Evolutionary conservation across 2,113 vertebrate genomes (phyloP).

Genomic region (Colistium nudipinnis): DNA sequence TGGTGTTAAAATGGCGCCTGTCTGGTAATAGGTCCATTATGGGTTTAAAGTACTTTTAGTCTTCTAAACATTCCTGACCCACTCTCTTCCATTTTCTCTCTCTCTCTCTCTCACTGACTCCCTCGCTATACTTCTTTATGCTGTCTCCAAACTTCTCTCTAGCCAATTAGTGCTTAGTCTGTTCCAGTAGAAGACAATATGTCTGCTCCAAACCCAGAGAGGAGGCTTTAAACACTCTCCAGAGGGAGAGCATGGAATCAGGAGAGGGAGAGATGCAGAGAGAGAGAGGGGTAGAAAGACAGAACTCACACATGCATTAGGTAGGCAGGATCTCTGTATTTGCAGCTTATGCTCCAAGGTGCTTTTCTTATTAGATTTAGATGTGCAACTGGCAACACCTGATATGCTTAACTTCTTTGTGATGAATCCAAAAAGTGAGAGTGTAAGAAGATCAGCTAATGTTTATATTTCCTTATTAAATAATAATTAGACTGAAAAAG

Average conservation of each 20-base stretch:
- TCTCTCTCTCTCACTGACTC: background rate
- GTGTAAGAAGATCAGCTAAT: background rate
- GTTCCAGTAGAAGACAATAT: constrained; percentile 73
- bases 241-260: constrained; percentile 38
- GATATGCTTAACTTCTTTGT: too few species aligned
- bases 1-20: constrained; percentile 72
- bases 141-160: constrained; percentile 72
- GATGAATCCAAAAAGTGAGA: too few species aligned
- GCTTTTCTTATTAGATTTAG: constrained; percentile 42
- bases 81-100: constrained; percentile 7
- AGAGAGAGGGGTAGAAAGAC: background rate
- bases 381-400: constrained; percentile 15
- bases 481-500: background rate
- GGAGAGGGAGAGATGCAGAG: constrained; percentile 2
- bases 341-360: constrained; percentile 9
- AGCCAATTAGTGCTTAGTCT: constrained; percentile 74
- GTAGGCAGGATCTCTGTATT: constrained; percentile 28
- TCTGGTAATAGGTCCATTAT: constrained; percentile 78
- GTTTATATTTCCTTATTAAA: background rate
- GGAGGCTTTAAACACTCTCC: constrained; percentile 69
- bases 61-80: constrained; percentile 64
- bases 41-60: constrained; percentile 77
- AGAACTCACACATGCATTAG: constrained; percentile 40
- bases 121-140: constrained; percentile 29
- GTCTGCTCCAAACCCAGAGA: constrained; percentile 71